Evolutionary conservation across 2,113 vertebrate species (phyloP), one percentile per base, ranked within the genome.

Genomic region (Larimichthys polyactis): DNA sequence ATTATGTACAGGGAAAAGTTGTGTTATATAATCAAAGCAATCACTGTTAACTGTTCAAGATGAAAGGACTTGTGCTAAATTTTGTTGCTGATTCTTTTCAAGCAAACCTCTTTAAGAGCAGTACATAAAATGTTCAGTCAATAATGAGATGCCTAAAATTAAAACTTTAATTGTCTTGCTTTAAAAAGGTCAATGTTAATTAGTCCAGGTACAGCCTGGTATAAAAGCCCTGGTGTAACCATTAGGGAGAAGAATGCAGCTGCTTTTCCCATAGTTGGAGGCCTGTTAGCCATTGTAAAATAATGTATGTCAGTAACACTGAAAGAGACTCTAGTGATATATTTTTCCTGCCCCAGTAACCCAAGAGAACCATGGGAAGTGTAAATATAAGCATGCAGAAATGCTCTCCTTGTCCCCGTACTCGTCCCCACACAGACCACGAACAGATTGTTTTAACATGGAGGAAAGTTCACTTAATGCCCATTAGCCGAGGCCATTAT

Each of bases 331-430:
- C 75, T 86, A 72, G 72, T 70, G 89, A 24, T 76, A 44, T 75
- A 84, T 80, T 20, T 91, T 64, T 83, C 63, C 60, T 81, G 78
- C 75, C 85, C 68, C 72, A 78, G 72, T 78, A 71, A 83, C 84
- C 87, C 82, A 44, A 5, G 63, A 80, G 89, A 91, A 85, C 92
- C 89, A 90, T 96, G 94, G 84, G 95, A 96, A 95, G 92, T 90
- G 91, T 90, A 95, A 94, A 93, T 87, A 90, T 71, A 91, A 87
- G 86, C 91, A 91, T 95, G 90, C 87, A 75, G 73, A 93, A 84
- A 83, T 83, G 58, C 81, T 89, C 74, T 57, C 71, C 55, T 40
- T 88, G 81, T 84, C 93, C 86, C 85, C 77, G 5, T 81, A 83
- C 78, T 65, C 22, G 19, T 71, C 84, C 63, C 71, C 52, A 43